These are phyloP conservation scores for Taeniopygia guttata DNA, from an alignment of 2,797 vertebrate species.

Conservation along the genomic window DNA sequence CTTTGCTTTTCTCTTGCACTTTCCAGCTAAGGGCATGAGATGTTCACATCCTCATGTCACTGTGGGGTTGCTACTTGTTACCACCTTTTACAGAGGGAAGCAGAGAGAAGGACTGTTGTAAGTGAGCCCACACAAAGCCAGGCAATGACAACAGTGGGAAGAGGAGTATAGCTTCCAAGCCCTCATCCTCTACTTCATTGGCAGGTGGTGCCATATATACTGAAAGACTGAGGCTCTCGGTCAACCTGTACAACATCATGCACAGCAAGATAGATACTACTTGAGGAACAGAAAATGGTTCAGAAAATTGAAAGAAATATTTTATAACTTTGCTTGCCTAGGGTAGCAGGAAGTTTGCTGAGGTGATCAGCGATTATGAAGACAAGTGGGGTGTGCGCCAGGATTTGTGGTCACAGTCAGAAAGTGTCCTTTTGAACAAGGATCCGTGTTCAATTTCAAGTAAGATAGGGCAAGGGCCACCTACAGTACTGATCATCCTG, in stretches of 20 bases:
- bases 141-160: neutral
- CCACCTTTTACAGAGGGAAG: neutral
- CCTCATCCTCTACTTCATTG: neutral
- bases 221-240: neutral
- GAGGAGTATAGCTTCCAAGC: neutral
- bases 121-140: neutral
- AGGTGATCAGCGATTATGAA: neutral
- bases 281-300: neutral
- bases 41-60: neutral
- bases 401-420: neutral
- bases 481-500: neutral
- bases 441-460: neutral
- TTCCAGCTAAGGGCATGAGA: neutral
- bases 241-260: neutral
- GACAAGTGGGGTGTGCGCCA: neutral
- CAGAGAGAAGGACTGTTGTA: neutral
- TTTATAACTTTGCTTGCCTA: neutral
- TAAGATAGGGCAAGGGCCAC: neutral
- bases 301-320: neutral
- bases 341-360: neutral
- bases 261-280: neutral
- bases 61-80: neutral
- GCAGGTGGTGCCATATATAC: neutral
- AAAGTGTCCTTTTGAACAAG: neutral
- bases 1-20: neutral